Evolutionary conservation across 2,888 invertebrate species (phyloP), one percentile per base, ranked within the genome.

Genomic region (Drosophila quinaria): DNA sequence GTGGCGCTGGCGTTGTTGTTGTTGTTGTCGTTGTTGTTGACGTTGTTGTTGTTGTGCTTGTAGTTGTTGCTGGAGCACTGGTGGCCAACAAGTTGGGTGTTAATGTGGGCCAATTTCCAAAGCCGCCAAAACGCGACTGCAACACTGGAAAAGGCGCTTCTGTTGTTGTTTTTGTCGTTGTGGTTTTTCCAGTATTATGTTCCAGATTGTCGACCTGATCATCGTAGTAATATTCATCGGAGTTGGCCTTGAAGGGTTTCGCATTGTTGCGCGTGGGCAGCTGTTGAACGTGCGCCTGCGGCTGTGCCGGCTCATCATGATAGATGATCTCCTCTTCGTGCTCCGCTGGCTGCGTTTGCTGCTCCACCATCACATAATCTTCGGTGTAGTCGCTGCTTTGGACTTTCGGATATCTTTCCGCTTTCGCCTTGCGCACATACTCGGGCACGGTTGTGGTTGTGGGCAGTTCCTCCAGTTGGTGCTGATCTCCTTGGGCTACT

Each of bases 221-320:
- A 52, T 91, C 91, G 59, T 92, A 89, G 47, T 91, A 90, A 8
- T 90, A 90, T 22, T 91, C 92, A 13, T 89, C 91, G 4, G 90
- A 80, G 58, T 77, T 86, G 19, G 72, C 59, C 61, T 80, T 78
- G 11, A 90, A 81, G 0, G 67, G 58, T 39, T 80, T 67, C 5
- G 74, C 68, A 4, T 66, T 68, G 17, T 29, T 62, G 15, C 58
- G 75, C 35, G 31, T 52, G 49, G 84, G 89, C 49, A 87, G 44
- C 39, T 82, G 78, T 19, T 87, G 87, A 0, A 72, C 22, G 10
- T 85, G 85, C 2, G 87, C 79, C 41, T 81, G 89, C 0, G 85
- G 82, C n/a, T 84, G 84, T 10, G 66, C 70, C 0, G 72, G 74
- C 49, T 87, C 81, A 46, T 84, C 75, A 9, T 64, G 66, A 42